phyloP scores from a whole-genome alignment of 2,797 vertebrate genomes.

The Diplodus puntazzo region DNA sequence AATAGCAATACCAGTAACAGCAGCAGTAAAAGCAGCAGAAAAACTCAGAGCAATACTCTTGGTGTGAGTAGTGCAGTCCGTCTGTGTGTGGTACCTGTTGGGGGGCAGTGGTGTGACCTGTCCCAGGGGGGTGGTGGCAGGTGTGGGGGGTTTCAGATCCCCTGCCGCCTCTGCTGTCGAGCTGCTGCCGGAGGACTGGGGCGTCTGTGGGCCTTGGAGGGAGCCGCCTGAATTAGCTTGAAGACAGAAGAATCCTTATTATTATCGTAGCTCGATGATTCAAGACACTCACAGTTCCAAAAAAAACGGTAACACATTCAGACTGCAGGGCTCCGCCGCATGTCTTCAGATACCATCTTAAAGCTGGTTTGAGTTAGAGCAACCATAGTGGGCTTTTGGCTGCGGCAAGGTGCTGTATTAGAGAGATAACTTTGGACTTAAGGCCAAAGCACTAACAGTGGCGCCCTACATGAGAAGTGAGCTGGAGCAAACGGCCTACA shows the following conservation, averaged over 20 bases:
- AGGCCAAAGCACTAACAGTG: slow-evolving; percentile 62
- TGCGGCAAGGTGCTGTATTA: slow-evolving; percentile 59
- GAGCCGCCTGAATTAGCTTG: slow-evolving; percentile 97
- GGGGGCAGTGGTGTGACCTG: slow-evolving; percentile 88
- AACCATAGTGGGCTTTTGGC: slow-evolving; percentile 47
- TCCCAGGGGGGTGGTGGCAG: slow-evolving; percentile 94
- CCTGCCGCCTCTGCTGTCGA: slow-evolving; percentile 94
- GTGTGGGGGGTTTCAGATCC: slow-evolving; percentile 96
- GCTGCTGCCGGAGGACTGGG: slow-evolving; percentile 96
- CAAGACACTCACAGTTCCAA: slow-evolving; percentile 4
- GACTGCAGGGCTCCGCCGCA: slow-evolving; percentile 23
- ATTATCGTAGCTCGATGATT: slow-evolving; percentile 24
- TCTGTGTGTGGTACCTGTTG: slow-evolving; percentile 74
- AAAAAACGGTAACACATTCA: slow-evolving; percentile 41
- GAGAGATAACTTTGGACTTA: slow-evolving; percentile 69
- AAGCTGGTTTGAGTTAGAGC: slow-evolving; percentile 47
- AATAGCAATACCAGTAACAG: background rate
- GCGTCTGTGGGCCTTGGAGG: slow-evolving; percentile 97
- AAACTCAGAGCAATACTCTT: background rate
- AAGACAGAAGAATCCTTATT: slow-evolving; percentile 50
- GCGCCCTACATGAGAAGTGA: slow-evolving; percentile 58
- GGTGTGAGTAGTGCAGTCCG: background rate
- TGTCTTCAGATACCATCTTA: slow-evolving; percentile 53
- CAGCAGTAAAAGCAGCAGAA: background rate
- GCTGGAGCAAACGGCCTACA: slow-evolving; percentile 43